Evolutionary conservation across 2,797 vertebrate genomes (phyloP).

Genomic region (Anniella stebbinsi): DNA sequence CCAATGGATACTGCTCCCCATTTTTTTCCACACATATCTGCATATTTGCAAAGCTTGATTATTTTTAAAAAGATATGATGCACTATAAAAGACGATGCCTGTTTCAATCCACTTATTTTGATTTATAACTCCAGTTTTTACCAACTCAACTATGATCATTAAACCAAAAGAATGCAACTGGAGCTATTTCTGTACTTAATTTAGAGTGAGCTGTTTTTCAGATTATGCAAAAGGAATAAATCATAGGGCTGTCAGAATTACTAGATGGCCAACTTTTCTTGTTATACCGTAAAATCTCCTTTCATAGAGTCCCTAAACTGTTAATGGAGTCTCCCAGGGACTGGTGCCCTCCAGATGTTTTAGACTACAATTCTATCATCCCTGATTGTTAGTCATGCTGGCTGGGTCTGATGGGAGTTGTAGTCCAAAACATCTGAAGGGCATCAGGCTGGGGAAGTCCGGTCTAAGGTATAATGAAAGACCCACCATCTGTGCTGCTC

Average conservation of each 20-base stretch:
- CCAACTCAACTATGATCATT: neutral
- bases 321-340: too few relatives aligned
- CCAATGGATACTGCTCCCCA: neutral
- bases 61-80: neutral
- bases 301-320: neutral
- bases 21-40: neutral
- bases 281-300: neutral
- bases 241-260: neutral
- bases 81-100: neutral
- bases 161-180: conserved; percentile 15
- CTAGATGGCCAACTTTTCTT: neutral
- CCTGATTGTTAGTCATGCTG: too few relatives aligned
- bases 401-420: too few relatives aligned
- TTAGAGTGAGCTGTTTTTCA: neutral
- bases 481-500: neutral
- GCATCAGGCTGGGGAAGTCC: too few relatives aligned
- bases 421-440: too few relatives aligned
- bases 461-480: neutral
- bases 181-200: conserved; percentile 9
- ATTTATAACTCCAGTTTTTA: conserved; percentile 4
- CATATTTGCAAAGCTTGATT: neutral
- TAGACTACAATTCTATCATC: too few relatives aligned
- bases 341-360: too few relatives aligned
- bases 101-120: neutral
- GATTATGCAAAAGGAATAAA: neutral